Percentiles rank a stretch among this genome's conserved stretches.
Conservation (phyloP, 2,888 invertebrate genomes). For the Sarcophaga subvicina region DNA sequence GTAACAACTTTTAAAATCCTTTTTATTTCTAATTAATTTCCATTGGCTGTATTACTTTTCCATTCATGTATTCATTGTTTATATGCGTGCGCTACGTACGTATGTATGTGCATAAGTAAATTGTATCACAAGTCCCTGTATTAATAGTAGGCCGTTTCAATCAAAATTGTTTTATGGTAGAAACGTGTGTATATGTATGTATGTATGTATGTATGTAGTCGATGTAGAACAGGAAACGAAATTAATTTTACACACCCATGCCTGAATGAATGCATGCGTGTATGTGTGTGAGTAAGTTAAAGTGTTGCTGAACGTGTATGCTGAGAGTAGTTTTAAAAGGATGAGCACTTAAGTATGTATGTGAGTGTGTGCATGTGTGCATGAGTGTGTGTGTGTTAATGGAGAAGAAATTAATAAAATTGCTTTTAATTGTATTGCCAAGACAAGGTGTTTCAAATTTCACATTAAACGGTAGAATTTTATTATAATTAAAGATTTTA, state of each 20-base stretch:
- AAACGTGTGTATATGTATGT: conserved; percentile 49
- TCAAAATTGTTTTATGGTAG: conserved; percentile 66
- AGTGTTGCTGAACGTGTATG: not conserved
- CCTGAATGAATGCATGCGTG: conserved; percentile 1
- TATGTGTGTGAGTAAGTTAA: conserved; percentile 25
- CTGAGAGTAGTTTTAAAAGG: not conserved
- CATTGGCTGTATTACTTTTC: not conserved
- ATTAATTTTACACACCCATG: conserved; percentile 70
- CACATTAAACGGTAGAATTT: conserved; percentile 55
- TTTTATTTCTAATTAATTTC: not conserved
- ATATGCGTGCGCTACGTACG: not conserved
- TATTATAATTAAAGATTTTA: conserved; percentile 60
- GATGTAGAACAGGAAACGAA: conserved; percentile 69
- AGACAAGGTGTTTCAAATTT: conserved; percentile 56
- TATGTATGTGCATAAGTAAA: not conserved
- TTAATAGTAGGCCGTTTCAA: conserved; percentile 67
- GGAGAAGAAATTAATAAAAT: conserved; percentile 72
- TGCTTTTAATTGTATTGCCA: conserved; percentile 69
- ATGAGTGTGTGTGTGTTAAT: conserved; percentile 53
- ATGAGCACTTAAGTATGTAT: not conserved
- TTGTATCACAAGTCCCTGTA: conserved; percentile 16
- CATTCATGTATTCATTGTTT: not conserved
- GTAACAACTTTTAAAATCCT: no score
- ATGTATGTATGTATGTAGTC: conserved; percentile 18
- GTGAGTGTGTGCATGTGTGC: conserved; percentile 5